A percentile compares a stretch with the other conserved stretches of the same genome.
Conservation (phyloP, 1,140 invertebrate genomes). For the Trachelipus rathkii region DNA sequence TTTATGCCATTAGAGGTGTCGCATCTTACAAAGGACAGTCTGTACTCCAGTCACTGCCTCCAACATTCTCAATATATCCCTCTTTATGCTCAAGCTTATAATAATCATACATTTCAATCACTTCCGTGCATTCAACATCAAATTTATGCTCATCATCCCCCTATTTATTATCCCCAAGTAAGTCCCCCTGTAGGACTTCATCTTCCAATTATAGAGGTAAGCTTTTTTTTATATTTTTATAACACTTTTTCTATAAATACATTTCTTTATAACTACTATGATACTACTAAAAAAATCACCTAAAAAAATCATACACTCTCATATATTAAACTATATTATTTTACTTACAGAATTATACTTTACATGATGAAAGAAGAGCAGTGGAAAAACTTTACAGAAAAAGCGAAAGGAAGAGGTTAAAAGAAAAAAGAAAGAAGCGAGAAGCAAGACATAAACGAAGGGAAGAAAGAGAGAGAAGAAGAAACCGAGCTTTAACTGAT, state of each 20-base stretch:
- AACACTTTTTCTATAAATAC: too few species aligned
- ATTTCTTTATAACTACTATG: too few species aligned
- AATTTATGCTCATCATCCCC: not conserved
- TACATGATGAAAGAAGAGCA: not conserved
- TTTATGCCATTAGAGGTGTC: not conserved
- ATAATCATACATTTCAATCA: not conserved
- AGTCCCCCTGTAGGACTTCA: not conserved
- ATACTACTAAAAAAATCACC: too few species aligned
- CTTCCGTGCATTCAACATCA: not conserved
- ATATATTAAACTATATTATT: too few species aligned
- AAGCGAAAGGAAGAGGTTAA: not conserved
- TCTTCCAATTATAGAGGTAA: not conserved
- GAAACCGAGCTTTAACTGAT: slow-evolving; percentile 40
- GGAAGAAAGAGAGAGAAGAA: not conserved
- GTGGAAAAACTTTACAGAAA: not conserved
- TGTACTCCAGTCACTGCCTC: not conserved
- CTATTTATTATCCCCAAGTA: slow-evolving; percentile 1
- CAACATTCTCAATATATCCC: not conserved
- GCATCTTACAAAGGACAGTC: not conserved
- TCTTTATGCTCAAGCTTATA: not conserved
- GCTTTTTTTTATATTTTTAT: not conserved
- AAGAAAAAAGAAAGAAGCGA: not conserved
- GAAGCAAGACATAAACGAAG: not conserved
- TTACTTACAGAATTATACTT: too few species aligned
- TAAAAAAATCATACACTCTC: too few species aligned